These are phyloP conservation scores for Apamea epomidion DNA, from an alignment of 2,888 invertebrate species.

Conservation along the genomic window DNA sequence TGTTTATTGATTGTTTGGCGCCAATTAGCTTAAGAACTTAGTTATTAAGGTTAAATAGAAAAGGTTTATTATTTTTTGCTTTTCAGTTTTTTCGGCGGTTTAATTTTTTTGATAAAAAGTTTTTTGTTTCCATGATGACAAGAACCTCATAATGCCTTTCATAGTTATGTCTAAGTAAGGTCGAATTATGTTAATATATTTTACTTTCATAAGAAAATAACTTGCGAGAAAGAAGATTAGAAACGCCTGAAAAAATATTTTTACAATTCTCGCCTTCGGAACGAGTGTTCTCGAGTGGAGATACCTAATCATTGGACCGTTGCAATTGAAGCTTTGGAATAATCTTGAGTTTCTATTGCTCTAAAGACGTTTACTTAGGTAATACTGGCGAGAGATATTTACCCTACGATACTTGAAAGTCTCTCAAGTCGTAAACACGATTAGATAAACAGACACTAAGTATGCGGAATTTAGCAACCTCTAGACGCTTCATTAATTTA, in stretches of 20 bases:
- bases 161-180: slow-evolving; percentile 11
- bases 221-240: slow-evolving; percentile 23
- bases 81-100: too few species aligned
- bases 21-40: too few species aligned
- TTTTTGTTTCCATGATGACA: slow-evolving; percentile 18
- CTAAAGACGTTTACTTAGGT: not conserved
- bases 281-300: slow-evolving; percentile 26
- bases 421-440: slow-evolving; percentile 29
- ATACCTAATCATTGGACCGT: slow-evolving; percentile 42
- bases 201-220: slow-evolving; percentile 30
- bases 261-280: slow-evolving; percentile 29
- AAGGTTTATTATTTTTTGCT: too few species aligned
- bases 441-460: slow-evolving; percentile 48
- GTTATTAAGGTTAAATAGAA: too few species aligned
- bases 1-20: too few species aligned
- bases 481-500: slow-evolving; percentile 47
- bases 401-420: slow-evolving; percentile 7
- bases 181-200: slow-evolving; percentile 20
- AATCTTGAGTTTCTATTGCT: slow-evolving; percentile 30
- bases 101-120: too few species aligned
- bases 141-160: not conserved
- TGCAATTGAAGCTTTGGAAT: slow-evolving; percentile 21
- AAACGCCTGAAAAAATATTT: slow-evolving; percentile 43
- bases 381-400: not conserved
- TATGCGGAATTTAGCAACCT: slow-evolving; percentile 33